Evolutionary conservation across 2,888 invertebrate genomes (phyloP), one percentile per base, ranked within the genome.

Genomic region (Acleris laterana): DNA sequence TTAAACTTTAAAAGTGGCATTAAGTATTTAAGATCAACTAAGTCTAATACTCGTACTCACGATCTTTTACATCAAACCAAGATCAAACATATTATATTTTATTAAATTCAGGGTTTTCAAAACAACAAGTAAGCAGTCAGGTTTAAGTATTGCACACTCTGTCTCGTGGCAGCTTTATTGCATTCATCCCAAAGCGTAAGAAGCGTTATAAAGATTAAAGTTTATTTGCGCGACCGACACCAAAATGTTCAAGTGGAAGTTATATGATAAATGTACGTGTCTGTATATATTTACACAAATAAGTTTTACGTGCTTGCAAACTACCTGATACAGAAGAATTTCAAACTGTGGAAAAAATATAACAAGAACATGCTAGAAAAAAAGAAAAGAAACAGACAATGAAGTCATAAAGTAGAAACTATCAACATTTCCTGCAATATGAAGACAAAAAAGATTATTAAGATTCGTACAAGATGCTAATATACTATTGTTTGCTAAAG

Each of bases 401-500:
- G 87, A 90, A 90, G 85, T 83, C 88, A 85, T 85, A 88, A 83
- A 87, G 88, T 88, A 90, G 84, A 84, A 87, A 88, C 85, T 89
- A 90, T 90, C 88, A 89, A 89, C 80, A 88, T 82, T 83, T 93
- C 93, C 93, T 93, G 93, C 83, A 93, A 93, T 92, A 89, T 84
- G 87, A 93, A 90, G 93, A 93, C 88, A 84, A 90, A 83, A 82
- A 85, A 86, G 85, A 92, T 92, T 92, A 93, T 83, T 91, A 87
- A 88, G 85, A 85, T 83, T 85, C 80, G 80, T 85, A 86, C 78
- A 85, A 87, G 83, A 87, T 78, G 74, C 87, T 87, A 88, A 87
- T 82, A 82, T 83, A 87, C 84, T 83, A 87, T 83, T 84, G 83
- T 74, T 76, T 73, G 71, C 83, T 77, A 77, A 80, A 81, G 81